Percentiles rank a stretch among this genome's conserved stretches.
phyloP scores from a whole-genome alignment of 2,113 vertebrate genomes.

The Vulpes lagopus region DNA sequence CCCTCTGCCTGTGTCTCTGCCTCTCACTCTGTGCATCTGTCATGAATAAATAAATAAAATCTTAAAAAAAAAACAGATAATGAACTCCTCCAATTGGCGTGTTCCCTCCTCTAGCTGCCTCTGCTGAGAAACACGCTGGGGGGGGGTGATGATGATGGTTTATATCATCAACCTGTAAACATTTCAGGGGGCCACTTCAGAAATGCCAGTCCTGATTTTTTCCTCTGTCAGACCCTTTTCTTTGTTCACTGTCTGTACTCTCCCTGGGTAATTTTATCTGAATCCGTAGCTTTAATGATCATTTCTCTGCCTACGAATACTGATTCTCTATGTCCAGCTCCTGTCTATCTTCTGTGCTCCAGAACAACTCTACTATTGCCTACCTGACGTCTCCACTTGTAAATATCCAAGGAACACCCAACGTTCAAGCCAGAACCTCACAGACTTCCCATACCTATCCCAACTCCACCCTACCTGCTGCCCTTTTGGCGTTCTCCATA shows the following conservation, averaged over 20 bases:
- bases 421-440: not conserved
- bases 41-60: too few relatives aligned
- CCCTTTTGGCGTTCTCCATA: not conserved
- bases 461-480: not conserved
- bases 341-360: not conserved
- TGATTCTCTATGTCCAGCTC: not conserved
- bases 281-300: slow-evolving; percentile 2
- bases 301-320: not conserved
- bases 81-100: not conserved
- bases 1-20: too few relatives aligned
- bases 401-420: not conserved
- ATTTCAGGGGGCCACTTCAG: not conserved
- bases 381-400: not conserved
- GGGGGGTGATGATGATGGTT: not conserved
- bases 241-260: not conserved
- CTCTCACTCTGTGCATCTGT: too few relatives aligned
- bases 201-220: slow-evolving; percentile 31
- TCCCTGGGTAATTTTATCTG: not conserved
- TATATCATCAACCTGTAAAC: not conserved
- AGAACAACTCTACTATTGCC: not conserved
- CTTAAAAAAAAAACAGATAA: not conserved
- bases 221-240: not conserved
- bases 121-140: not conserved
- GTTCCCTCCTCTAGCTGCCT: not conserved
- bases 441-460: not conserved